Evolutionary conservation across 2,888 invertebrate species (phyloP).

Genomic region (Frankliniella intonsa): DNA sequence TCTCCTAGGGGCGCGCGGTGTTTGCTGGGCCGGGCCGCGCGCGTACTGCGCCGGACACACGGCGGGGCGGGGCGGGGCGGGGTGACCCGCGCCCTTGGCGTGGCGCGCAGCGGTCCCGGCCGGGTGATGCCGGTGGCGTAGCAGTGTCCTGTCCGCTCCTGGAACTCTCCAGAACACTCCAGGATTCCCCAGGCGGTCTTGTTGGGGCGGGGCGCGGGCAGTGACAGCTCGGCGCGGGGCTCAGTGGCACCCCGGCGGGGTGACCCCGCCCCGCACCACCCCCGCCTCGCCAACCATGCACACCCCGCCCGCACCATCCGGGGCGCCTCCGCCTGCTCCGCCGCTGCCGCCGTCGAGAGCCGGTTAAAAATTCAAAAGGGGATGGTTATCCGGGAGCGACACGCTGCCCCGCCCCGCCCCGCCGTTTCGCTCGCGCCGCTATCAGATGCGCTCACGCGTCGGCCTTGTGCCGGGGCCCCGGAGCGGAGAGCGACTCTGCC

Average conservation of each 20-base stretch:
- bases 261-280: too few species aligned
- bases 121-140: too few species aligned
- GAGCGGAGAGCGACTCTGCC: too few species aligned
- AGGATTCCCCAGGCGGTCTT: too few species aligned
- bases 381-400: too few species aligned
- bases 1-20: neutral
- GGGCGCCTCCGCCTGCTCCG: neutral
- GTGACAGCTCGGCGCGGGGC: too few species aligned
- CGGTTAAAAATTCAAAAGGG: neutral
- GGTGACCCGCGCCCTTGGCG: neutral
- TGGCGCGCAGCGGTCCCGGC: too few species aligned
- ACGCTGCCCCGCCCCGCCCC: too few species aligned
- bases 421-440: neutral
- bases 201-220: too few species aligned
- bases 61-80: neutral
- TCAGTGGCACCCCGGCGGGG: too few species aligned
- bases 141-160: too few species aligned
- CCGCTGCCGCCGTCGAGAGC: neutral
- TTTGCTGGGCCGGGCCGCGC: neutral
- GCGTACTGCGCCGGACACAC: neutral
- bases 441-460: neutral
- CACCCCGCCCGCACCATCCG: neutral
- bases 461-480: neutral
- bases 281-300: neutral
- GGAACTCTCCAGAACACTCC: too few species aligned